Conservation (phyloP, 2,113 vertebrate species). For the Pollimyrus isidori region DNA sequence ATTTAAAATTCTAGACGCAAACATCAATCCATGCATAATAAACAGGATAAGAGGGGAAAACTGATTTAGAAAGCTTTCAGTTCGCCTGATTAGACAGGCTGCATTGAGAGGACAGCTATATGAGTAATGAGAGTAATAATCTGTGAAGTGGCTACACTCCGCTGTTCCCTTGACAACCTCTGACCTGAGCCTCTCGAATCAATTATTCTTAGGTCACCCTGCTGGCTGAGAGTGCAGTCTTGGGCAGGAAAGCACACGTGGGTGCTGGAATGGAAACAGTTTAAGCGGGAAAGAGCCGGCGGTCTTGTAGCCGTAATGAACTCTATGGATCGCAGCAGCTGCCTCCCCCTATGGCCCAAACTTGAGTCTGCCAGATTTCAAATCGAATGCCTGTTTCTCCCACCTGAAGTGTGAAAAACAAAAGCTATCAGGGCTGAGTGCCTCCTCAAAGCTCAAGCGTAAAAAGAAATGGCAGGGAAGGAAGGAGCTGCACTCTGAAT, state of each 20-base stretch:
- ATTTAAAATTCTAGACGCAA: background rate
- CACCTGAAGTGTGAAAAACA: background rate
- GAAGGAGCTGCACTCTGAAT: background rate
- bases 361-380: background rate
- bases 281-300: background rate
- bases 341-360: background rate
- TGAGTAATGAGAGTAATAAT: background rate
- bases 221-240: background rate
- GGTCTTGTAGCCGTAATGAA: background rate
- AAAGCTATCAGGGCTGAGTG: background rate
- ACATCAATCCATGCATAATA: background rate
- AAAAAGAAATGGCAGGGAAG: background rate
- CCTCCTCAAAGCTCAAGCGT: background rate
- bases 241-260: background rate
- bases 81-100: background rate
- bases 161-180: background rate
- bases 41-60: background rate
- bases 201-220: background rate
- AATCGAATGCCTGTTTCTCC: background rate
- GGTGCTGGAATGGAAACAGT: background rate
- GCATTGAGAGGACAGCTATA: background rate
- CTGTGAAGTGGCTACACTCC: background rate
- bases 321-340: background rate
- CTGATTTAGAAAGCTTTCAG: background rate
- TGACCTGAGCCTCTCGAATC: slow-evolving; percentile 12